Base-by-base conservation (phyloP, 1,140 invertebrate species). In the Neuroterus valhalla region DNA sequence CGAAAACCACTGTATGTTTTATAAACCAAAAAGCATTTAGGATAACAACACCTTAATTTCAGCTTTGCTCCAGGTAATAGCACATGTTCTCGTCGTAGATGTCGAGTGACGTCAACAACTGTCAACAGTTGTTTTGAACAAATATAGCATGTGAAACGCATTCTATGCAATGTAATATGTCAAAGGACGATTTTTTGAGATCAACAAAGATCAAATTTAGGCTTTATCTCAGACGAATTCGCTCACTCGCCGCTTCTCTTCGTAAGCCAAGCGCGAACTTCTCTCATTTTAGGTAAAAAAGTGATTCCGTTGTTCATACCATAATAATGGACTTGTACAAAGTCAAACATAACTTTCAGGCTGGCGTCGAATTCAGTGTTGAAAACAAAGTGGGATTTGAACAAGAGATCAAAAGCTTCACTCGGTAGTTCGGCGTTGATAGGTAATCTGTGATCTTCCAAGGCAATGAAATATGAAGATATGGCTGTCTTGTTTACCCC, bases 301-400 rank as follows among this genome's bases (percentile, higher is more conserved):
- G 19, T 52, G 3, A 52, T 42, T 23, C 69, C 12, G 31, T 31
- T 42, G 15, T 50, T 5, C 72, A 74, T 74, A 11, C 52, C 48
- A 21, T 74, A 74, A 68, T 48, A 74, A 44, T 44, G 68, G 17
- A 43, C 12, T 69, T 74, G 72, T 17, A 74, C 44, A 31, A 74
- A 74, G 17, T 26, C 6, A 46, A 46, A 74, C 45, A 74, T 68
- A 12, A 44, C n/a, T 38, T 31, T 48, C 38, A 69, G 38, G 15
- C 68, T 68, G 3, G 44, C 12, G 38, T 74, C 38, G 23, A 68
- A 74, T 23, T 74, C 48, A 5, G 38, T 68, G 23, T 74, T 26
- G 44, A 74, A 52, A 45, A 74, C 66, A 26, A 68, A 74, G 21
- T 74, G 72, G n/a, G 43, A n/a, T 52, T 74, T 74, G n/a, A 68